phyloP scores from a whole-genome alignment of 2,888 invertebrate genomes.

The Lepeophtheirus nordmannii region DNA sequence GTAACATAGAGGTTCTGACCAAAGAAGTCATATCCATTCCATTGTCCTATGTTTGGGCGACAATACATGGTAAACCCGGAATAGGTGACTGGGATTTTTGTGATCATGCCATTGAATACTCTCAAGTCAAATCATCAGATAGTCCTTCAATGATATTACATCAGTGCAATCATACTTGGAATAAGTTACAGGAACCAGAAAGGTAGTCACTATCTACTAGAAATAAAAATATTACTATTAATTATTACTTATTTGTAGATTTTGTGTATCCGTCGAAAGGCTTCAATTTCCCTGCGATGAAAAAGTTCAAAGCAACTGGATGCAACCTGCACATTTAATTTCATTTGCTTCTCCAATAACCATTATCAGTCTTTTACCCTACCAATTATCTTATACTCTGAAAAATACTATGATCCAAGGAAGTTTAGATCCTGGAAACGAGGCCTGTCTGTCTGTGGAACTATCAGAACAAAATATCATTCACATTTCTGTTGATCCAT shows the following conservation, averaged over 20 bases:
- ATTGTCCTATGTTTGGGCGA: constrained; percentile 28
- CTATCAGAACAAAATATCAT: constrained; percentile 19
- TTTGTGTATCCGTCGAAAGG: constrained; percentile 60
- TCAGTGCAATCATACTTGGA: constrained; percentile 1
- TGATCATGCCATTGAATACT: constrained; percentile 44
- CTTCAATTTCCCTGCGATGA: constrained; percentile 59
- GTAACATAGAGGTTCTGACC: constrained; percentile 25
- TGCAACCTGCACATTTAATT: constrained; percentile 70
- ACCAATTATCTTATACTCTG: constrained; percentile 35
- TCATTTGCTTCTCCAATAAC: constrained; percentile 65
- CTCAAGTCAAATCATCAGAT: constrained; percentile 36
- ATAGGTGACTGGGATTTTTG: constrained; percentile 14
- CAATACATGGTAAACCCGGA: constrained; percentile 26
- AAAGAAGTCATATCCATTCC: constrained; percentile 27
- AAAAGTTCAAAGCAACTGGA: constrained; percentile 26
- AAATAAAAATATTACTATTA: not conserved
- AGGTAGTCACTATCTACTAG: not conserved
- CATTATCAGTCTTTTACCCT: constrained; percentile 70
- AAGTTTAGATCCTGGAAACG: constrained; percentile 9
- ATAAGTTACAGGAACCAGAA: not conserved
- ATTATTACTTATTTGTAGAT: constrained; percentile 38
- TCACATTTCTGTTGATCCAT: constrained; percentile 27
- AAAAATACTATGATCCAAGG: constrained; percentile 3
- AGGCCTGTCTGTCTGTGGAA: constrained; percentile 19
- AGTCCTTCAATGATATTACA: not conserved